A percentile compares a stretch with the other conserved stretches of the same genome.
Conservation (phyloP, 1,140 invertebrate genomes). For the Panagrolaimus sp. region DNA sequence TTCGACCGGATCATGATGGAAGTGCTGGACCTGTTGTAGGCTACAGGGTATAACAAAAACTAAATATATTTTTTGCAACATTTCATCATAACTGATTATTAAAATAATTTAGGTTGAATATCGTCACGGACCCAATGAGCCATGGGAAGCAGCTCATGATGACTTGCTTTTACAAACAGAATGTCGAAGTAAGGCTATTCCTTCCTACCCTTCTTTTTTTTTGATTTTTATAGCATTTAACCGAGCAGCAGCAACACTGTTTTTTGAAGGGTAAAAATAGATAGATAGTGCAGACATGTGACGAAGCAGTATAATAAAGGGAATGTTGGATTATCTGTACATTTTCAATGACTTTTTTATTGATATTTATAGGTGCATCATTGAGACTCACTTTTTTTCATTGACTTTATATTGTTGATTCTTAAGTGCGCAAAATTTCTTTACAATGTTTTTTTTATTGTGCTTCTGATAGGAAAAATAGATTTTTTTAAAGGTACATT, state of each 20-base stretch:
- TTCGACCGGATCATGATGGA: conserved; percentile 35
- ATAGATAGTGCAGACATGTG: no score
- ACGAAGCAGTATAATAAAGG: no score
- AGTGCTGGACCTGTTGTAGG: conserved; percentile 45
- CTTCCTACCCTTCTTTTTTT: conserved; percentile 2
- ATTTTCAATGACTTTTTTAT: conserved; percentile 5
- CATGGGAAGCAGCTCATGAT: conserved; percentile 51
- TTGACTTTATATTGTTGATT: not conserved
- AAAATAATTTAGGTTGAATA: conserved; percentile 36
- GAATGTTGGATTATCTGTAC: conserved; percentile 1
- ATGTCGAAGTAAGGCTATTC: conserved; percentile 43
- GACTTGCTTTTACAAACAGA: conserved; percentile 47
- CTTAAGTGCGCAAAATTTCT: not conserved
- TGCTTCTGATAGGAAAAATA: not conserved
- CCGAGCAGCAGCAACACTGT: conserved; percentile 11
- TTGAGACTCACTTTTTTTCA: not conserved
- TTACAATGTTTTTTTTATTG: not conserved
- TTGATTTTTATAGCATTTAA: not conserved
- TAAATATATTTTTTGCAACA: not conserved
- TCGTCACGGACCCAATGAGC: conserved; percentile 36
- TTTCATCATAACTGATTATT: not conserved
- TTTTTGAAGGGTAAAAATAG: not conserved
- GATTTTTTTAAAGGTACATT: not conserved
- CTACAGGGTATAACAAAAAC: conserved; percentile 38
- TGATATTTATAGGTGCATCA: conserved; percentile 5